A percentile compares a stretch with the other conserved stretches of the same genome.
Evolutionary conservation across 2,888 invertebrate genomes (phyloP).

Genomic region (Chirona hameri): DNA sequence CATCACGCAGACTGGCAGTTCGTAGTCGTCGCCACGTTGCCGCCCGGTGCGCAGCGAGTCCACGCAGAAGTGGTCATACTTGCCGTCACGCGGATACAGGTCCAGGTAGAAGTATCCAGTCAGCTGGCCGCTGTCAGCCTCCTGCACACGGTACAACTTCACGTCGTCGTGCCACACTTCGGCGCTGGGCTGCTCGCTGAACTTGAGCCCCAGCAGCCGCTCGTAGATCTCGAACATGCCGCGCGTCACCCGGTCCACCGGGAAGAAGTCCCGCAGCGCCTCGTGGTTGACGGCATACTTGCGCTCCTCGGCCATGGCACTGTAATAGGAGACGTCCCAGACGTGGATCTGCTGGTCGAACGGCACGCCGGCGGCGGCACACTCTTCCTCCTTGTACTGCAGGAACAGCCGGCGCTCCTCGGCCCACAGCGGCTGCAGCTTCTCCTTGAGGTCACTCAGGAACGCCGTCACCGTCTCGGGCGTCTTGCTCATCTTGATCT

Average conservation of each 20-base stretch:
- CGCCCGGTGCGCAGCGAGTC: slow-evolving; percentile 47
- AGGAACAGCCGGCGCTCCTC: slow-evolving; percentile 48
- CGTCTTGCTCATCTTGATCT: slow-evolving; percentile 52
- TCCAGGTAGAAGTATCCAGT: slow-evolving; percentile 54
- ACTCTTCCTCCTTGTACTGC: slow-evolving; percentile 51
- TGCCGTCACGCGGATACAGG: slow-evolving; percentile 52
- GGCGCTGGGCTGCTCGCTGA: slow-evolving; percentile 46
- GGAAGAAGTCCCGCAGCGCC: slow-evolving; percentile 49
- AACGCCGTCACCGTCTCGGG: slow-evolving; percentile 49
- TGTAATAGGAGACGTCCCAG: slow-evolving; percentile 52
- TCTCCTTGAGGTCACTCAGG: slow-evolving; percentile 47
- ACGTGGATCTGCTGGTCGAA: slow-evolving; percentile 47
- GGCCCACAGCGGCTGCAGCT: slow-evolving; percentile 48
- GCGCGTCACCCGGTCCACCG: slow-evolving; percentile 50
- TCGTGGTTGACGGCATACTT: slow-evolving; percentile 52
- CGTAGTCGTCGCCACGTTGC: slow-evolving; percentile 36
- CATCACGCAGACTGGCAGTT: slow-evolving; percentile 51
- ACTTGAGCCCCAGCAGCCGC: slow-evolving; percentile 49
- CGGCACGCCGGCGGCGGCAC: slow-evolving; percentile 39
- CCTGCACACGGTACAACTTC: slow-evolving; percentile 50
- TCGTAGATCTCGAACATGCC: slow-evolving; percentile 52
- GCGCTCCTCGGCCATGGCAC: slow-evolving; percentile 50
- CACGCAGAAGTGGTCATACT: slow-evolving; percentile 53
- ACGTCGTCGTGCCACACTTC: slow-evolving; percentile 52
- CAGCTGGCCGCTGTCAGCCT: slow-evolving; percentile 44